These are phyloP conservation scores for Mustela lutreola DNA, from an alignment of 2,113 vertebrate genomes.

Conservation along the genomic window DNA sequence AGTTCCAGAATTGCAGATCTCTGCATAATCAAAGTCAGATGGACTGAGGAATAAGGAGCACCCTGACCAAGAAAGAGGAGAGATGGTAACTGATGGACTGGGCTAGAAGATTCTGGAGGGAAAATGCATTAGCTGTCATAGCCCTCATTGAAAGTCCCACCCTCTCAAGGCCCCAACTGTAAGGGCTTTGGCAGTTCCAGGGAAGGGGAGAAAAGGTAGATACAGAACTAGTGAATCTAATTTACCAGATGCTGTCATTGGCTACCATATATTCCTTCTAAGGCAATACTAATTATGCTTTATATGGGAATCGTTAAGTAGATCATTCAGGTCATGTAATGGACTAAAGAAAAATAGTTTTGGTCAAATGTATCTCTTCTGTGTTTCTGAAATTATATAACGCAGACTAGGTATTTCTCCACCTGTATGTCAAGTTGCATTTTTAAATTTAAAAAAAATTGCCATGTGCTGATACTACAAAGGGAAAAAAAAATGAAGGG, in stretches of 20 bases:
- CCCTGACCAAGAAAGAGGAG: not conserved
- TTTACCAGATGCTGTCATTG: not conserved
- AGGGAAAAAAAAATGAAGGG: not conserved
- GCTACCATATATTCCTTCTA: not conserved
- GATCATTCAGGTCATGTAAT: not conserved
- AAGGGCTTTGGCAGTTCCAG: not conserved
- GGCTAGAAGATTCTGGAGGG: not conserved
- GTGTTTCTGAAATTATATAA: conserved; percentile 16
- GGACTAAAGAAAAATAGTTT: not conserved
- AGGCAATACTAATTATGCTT: not conserved
- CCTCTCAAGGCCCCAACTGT: not conserved
- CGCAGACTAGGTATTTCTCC: not conserved
- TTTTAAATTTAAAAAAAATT: not conserved
- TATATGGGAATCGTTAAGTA: not conserved
- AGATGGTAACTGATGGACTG: not conserved
- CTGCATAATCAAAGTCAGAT: not conserved
- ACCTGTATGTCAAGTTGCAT: not conserved
- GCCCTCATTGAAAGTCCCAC: not conserved
- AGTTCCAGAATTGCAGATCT: not conserved
- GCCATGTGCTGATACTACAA: not conserved
- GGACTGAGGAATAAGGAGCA: not conserved
- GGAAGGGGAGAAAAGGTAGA: not conserved
- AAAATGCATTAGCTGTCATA: not conserved
- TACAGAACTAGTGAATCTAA: not conserved
- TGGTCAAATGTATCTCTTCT: not conserved